A percentile compares a stretch with the other conserved stretches of the same genome.
Conservation (phyloP, 2,888 invertebrate genomes). For the Seladonia tumulorum region DNA sequence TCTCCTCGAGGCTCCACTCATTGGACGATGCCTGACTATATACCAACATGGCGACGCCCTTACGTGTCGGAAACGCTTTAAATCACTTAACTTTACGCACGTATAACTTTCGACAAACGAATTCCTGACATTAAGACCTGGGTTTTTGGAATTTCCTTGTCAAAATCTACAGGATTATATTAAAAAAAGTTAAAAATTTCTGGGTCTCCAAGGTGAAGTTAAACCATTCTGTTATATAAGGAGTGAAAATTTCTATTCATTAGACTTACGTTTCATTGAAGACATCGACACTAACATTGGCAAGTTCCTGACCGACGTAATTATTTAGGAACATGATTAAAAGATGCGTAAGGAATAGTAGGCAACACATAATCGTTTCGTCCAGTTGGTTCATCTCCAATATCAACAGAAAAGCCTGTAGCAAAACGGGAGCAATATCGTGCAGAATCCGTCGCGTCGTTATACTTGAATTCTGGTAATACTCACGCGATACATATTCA, state of each 20-base stretch:
- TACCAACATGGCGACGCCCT: too few relatives aligned
- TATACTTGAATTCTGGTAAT: not conserved
- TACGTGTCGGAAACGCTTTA: too few relatives aligned
- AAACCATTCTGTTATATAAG: not conserved
- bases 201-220: too few relatives aligned
- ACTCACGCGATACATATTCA: slow-evolving; percentile 12
- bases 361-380: not conserved
- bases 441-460: not conserved
- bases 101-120: too few relatives aligned
- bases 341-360: not conserved
- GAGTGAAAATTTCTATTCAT: too few relatives aligned
- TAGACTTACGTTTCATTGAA: not conserved
- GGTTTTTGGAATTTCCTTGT: too few relatives aligned
- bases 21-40: too few relatives aligned
- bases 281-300: not conserved
- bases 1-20: too few relatives aligned
- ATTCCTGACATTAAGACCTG: too few relatives aligned
- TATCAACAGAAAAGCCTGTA: not conserved
- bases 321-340: not conserved
- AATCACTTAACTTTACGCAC: too few relatives aligned
- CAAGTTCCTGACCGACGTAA: not conserved
- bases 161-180: too few relatives aligned
- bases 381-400: not conserved
- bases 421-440: not conserved
- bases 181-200: too few relatives aligned